Percentiles rank a stretch among this genome's conserved stretches.
Conservation (phyloP, 2,113 vertebrate genomes). For the Anoura caudifer region DNA sequence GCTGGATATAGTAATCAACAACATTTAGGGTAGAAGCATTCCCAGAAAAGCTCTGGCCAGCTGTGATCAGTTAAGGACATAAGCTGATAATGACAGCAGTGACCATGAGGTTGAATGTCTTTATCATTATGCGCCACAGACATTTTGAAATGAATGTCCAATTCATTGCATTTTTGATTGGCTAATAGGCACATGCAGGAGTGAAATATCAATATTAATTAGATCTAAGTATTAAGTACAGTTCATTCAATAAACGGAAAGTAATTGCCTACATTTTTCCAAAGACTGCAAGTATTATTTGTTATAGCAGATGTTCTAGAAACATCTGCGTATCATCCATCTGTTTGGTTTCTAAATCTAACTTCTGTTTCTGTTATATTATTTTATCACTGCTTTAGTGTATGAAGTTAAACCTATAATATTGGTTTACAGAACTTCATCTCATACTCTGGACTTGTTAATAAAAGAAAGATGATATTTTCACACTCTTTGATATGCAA, state of each 20-base stretch:
- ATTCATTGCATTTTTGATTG: background rate
- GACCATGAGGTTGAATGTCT: background rate
- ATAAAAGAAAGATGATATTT: background rate
- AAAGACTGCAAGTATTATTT: constrained; percentile 26
- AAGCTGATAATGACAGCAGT: background rate
- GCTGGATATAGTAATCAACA: background rate
- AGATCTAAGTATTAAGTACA: constrained; percentile 64
- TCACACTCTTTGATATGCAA: background rate
- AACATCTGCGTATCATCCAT: constrained; percentile 50
- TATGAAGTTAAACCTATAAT: constrained; percentile 24
- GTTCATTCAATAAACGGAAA: constrained; percentile 68
- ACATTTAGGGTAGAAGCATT: background rate
- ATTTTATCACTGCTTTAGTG: constrained; percentile 52
- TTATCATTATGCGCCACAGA: constrained; percentile 3
- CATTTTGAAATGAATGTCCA: constrained; percentile 18
- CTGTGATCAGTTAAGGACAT: background rate
- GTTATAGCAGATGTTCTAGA: constrained; percentile 56
- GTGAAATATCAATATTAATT: constrained; percentile 63
- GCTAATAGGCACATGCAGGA: constrained; percentile 35
- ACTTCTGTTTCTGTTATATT: constrained; percentile 42
- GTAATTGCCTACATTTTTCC: constrained; percentile 56
- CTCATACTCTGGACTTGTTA: background rate
- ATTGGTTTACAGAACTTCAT: constrained; percentile 1
- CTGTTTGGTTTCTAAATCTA: constrained; percentile 29
- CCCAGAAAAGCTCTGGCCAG: background rate